phyloP scores from a whole-genome alignment of 2,888 invertebrate species.

The Andrena camellia region DNA sequence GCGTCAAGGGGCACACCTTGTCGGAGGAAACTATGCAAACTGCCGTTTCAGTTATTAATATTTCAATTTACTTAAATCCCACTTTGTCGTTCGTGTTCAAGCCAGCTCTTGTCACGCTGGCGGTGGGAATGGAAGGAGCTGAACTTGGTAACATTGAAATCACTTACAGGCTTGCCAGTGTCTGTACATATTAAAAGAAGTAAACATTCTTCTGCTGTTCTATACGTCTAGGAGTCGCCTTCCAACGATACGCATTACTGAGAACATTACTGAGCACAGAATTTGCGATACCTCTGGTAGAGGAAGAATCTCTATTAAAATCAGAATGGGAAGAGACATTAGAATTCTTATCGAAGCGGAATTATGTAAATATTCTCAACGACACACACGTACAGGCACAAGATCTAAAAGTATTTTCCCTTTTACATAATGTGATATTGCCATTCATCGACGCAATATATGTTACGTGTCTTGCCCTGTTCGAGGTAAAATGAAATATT shows the following conservation, averaged over 20 bases:
- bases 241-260: conserved; percentile 75
- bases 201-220: conserved; percentile 3
- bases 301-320: conserved; percentile 66
- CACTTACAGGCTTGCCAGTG: not conserved
- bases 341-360: conserved; percentile 71
- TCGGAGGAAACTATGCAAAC: conserved; percentile 89
- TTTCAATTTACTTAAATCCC: conserved; percentile 92
- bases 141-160: conserved; percentile 51
- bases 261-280: conserved; percentile 78
- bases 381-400: conserved; percentile 82
- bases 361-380: conserved; percentile 67
- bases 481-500: conserved; percentile 84
- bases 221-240: conserved; percentile 73
- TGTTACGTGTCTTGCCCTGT: conserved; percentile 85
- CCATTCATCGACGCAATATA: conserved; percentile 89
- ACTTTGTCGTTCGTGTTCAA: conserved; percentile 89
- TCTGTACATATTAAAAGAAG: not conserved
- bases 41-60: conserved; percentile 90
- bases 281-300: conserved; percentile 77
- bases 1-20: conserved; percentile 87
- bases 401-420: conserved; percentile 85
- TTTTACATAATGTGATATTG: conserved; percentile 88
- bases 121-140: conserved; percentile 44
- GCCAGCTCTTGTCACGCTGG: conserved; percentile 86
- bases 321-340: conserved; percentile 77